Conservation (phyloP, 2,888 invertebrate species). For the Drosophila acutilabella region DNA sequence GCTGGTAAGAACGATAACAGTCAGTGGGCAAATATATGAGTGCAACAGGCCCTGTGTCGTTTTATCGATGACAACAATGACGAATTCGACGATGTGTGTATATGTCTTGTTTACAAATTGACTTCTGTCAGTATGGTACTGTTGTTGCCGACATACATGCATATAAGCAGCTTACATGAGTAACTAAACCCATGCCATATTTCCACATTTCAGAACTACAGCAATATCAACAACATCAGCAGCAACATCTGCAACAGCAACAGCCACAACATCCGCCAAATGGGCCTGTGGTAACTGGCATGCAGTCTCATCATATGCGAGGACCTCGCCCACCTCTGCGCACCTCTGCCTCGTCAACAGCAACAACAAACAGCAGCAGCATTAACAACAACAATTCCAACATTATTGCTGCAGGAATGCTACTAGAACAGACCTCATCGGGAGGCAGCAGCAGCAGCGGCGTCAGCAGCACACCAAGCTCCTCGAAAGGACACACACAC, state of each 20-base stretch:
- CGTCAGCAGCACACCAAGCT: constrained; percentile 84
- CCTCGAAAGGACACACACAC: constrained; percentile 85
- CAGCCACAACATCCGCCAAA: constrained; percentile 82
- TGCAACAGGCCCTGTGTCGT: constrained; percentile 56
- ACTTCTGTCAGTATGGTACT: constrained; percentile 49
- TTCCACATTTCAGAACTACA: constrained; percentile 66
- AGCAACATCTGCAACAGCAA: constrained; percentile 69
- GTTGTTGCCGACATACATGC: constrained; percentile 9
- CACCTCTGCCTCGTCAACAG: constrained; percentile 83
- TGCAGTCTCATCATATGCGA: constrained; percentile 83
- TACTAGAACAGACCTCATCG: constrained; percentile 81
- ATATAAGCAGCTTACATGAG: constrained; percentile 68
- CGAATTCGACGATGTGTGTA: constrained; percentile 54
- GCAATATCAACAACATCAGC: constrained; percentile 74
- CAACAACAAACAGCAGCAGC: constrained; percentile 32
- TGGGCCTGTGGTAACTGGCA: constrained; percentile 81
- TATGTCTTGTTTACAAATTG: constrained; percentile 73
- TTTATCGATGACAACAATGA: constrained; percentile 9
- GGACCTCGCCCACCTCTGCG: constrained; percentile 85
- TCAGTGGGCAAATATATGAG: constrained; percentile 61
- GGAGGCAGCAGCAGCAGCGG: constrained; percentile 84
- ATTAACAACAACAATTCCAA: constrained; percentile 32
- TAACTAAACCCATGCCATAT: neutral
- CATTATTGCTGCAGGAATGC: constrained; percentile 32
- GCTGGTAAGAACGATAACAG: neutral